phyloP scores from a whole-genome alignment of 2,888 invertebrate genomes.

The Schizaphis graminum region DNA sequence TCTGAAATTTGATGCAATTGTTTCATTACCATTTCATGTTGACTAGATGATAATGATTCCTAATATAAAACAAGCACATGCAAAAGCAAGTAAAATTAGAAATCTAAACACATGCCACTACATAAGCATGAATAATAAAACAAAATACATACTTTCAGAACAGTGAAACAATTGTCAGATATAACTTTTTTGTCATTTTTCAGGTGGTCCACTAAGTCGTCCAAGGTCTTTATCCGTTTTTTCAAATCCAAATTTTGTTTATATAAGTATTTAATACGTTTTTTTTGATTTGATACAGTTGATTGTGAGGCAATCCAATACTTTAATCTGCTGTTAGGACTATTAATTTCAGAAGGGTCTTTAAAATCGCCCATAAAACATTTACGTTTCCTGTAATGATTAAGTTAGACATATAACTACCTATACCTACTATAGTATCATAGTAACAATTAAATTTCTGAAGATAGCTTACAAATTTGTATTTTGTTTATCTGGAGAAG shows the following conservation, averaged over 20 bases:
- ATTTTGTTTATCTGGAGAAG: conserved; percentile 1
- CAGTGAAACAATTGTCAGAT: conserved; percentile 17
- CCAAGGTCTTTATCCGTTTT: background rate
- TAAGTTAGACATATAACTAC: background rate
- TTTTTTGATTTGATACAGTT: background rate
- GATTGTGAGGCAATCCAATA: conserved; percentile 8
- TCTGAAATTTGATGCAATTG: conserved; percentile 4
- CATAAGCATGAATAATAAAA: background rate
- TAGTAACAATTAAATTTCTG: background rate
- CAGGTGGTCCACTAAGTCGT: background rate
- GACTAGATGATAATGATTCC: conserved; percentile 29
- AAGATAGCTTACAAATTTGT: background rate
- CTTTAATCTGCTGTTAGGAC: conserved; percentile 3
- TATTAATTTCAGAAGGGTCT: background rate
- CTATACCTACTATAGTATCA: background rate
- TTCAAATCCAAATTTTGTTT: background rate
- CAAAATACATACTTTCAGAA: background rate
- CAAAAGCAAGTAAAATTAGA: too few relatives aligned
- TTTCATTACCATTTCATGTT: background rate
- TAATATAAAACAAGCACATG: background rate
- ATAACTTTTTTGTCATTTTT: conserved; percentile 14
- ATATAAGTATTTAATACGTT: background rate
- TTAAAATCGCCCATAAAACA: background rate
- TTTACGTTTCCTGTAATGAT: background rate
- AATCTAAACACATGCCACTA: too few relatives aligned